These are phyloP conservation scores for Sturnira hondurensis DNA, from an alignment of 2,113 vertebrate genomes.

Conservation along the genomic window DNA sequence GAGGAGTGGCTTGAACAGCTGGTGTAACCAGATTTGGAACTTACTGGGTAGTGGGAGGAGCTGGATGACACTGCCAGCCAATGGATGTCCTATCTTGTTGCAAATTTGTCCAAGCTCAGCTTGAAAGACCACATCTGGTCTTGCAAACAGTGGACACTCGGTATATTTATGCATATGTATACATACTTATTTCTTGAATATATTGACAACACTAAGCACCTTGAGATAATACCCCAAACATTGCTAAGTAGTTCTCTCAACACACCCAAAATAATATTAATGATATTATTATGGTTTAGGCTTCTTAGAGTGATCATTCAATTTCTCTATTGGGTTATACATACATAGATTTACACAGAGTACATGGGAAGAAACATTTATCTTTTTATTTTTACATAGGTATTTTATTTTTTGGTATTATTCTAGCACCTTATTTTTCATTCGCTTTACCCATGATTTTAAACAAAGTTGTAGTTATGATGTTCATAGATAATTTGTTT, in stretches of 20 bases:
- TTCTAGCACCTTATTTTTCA: constrained; percentile 31
- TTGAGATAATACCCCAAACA: neutral
- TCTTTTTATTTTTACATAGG: neutral
- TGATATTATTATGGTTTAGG: neutral
- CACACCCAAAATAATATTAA: neutral
- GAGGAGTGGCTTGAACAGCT: constrained; percentile 50
- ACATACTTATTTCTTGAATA: neutral
- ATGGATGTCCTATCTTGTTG: neutral
- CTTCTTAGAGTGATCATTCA: neutral
- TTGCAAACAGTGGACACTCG: neutral
- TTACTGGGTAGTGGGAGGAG: constrained; percentile 48
- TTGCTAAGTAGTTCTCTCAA: neutral
- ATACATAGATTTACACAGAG: too few relatives aligned
- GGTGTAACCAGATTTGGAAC: constrained; percentile 54
- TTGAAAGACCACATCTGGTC: neutral
- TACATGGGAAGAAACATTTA: neutral
- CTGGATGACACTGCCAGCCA: neutral
- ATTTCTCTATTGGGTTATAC: neutral
- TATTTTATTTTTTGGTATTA: neutral
- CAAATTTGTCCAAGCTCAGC: neutral
- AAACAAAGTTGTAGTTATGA: neutral
- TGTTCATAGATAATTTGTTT: neutral
- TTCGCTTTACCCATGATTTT: neutral
- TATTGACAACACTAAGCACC: neutral
- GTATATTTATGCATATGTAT: too few relatives aligned